Evolutionary conservation across 2,888 invertebrate species (phyloP).

Genomic region (Bhutanitis thaidina): DNA sequence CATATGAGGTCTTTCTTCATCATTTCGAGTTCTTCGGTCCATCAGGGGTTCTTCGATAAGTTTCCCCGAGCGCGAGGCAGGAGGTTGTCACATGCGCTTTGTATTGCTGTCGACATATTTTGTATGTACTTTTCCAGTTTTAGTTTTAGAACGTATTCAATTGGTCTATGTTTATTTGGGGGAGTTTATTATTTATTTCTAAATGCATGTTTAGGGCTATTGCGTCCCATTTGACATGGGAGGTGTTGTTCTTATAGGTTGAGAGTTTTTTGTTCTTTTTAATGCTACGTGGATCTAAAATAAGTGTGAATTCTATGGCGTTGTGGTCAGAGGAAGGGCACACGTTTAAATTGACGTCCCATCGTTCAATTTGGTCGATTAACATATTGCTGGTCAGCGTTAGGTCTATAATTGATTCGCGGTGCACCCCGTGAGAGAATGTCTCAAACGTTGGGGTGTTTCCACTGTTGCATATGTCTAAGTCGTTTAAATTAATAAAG

Average conservation of each 20-base stretch:
- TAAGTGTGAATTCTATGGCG: neutral
- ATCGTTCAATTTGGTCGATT: too few relatives aligned
- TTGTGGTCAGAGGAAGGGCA: too few relatives aligned
- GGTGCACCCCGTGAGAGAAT: neutral
- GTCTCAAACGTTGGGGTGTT: neutral
- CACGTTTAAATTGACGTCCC: too few relatives aligned
- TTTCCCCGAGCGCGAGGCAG: neutral
- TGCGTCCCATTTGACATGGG: neutral
- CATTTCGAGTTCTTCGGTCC: slow-evolving; percentile 15
- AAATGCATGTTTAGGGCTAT: neutral
- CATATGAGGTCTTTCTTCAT: slow-evolving; percentile 12
- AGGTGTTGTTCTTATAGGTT: neutral
- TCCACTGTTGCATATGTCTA: neutral
- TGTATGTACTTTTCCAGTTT: neutral
- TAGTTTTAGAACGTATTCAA: neutral
- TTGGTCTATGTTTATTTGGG: neutral
- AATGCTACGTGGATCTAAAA: too few relatives aligned
- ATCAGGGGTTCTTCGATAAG: slow-evolving; percentile 9
- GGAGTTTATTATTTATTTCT: neutral
- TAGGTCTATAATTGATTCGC: too few relatives aligned
- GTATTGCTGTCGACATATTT: neutral
- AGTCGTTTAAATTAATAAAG: too few relatives aligned
- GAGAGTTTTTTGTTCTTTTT: neutral
- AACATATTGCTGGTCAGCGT: too few relatives aligned
- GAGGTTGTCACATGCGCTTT: neutral